Percentiles rank a stretch among this genome's conserved stretches.
Conservation (phyloP, 1,140 invertebrate genomes). For the Zaprionus ornatus region DNA sequence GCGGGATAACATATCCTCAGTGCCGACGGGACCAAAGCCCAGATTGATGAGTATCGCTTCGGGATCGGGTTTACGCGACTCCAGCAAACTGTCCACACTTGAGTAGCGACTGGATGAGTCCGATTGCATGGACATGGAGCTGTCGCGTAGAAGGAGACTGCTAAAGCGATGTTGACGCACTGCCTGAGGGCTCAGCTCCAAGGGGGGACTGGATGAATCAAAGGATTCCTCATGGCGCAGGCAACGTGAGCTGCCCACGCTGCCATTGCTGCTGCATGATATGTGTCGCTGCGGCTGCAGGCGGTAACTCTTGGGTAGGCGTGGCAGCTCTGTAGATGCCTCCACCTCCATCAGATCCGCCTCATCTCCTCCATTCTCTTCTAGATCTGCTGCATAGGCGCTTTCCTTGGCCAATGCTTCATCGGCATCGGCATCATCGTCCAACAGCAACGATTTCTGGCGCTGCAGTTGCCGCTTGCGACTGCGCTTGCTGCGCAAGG, state of each 20-base stretch:
- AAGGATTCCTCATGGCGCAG: constrained; percentile 76
- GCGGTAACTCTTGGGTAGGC: constrained; percentile 12
- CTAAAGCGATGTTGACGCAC: constrained; percentile 64
- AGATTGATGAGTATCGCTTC: constrained; percentile 88
- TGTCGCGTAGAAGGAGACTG: constrained; percentile 84
- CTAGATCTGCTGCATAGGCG: constrained; percentile 69
- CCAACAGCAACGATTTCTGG: constrained; percentile 48
- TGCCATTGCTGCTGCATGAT: constrained; percentile 24
- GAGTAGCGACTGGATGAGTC: constrained; percentile 88
- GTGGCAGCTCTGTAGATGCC: not conserved
- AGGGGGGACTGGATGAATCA: constrained; percentile 63
- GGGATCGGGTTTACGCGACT: constrained; percentile 88
- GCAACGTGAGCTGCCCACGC: constrained; percentile 24
- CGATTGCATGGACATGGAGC: constrained; percentile 86
- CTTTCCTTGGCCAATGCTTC: constrained; percentile 32
- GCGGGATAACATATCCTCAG: constrained; percentile 84
- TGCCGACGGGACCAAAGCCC: constrained; percentile 86
- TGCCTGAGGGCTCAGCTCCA: constrained; percentile 61
- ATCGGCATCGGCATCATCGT: constrained; percentile 39
- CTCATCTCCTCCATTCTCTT: constrained; percentile 50
- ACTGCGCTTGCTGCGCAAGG: constrained; percentile 57
- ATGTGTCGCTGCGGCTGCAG: constrained; percentile 34
- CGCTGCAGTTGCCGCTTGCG: constrained; percentile 53
- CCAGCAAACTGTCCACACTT: constrained; percentile 89
- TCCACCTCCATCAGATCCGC: not conserved